These are phyloP conservation scores for Cossypha niveicapilla DNA, from an alignment of 2,797 vertebrate genomes.

Conservation along the genomic window DNA sequence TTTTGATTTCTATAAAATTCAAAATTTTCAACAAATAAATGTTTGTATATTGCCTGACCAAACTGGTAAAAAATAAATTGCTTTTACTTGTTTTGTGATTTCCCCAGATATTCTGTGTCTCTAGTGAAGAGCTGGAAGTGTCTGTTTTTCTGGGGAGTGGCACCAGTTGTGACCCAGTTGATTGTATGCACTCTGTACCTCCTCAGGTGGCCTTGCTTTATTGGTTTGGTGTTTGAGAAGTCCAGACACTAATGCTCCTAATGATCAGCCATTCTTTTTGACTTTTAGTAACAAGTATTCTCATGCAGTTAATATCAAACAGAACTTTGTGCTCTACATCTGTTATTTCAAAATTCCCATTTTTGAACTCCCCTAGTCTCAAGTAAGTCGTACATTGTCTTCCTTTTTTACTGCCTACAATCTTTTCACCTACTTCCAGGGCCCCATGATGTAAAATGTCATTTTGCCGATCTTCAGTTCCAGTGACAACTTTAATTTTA, in stretches of 20 bases:
- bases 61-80: conserved; percentile 71
- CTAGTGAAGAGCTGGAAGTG: not conserved
- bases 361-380: conserved; percentile 91
- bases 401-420: conserved; percentile 83
- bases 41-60: conserved; percentile 66
- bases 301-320: conserved; percentile 91
- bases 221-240: conserved; percentile 83
- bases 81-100: conserved; percentile 45
- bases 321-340: conserved; percentile 90
- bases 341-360: conserved; percentile 91
- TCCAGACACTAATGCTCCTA: conserved; percentile 93
- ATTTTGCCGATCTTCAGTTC: conserved; percentile 92
- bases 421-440: conserved; percentile 89
- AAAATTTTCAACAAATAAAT: conserved; percentile 62
- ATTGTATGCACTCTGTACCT: not conserved
- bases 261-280: conserved; percentile 98
- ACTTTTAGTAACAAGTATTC: conserved; percentile 89
- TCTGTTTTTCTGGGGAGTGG: conserved; percentile 24
- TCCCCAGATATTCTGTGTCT: conserved; percentile 17
- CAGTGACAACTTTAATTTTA: conserved; percentile 92
- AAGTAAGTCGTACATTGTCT: conserved; percentile 88
- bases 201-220: conserved; percentile 52
- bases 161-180: conserved; percentile 18
- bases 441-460: conserved; percentile 91
- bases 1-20: conserved; percentile 67